A percentile compares a stretch with the other conserved stretches of the same genome.
Conservation (phyloP, 1,140 invertebrate species). For the Dufourea novaeangliae region DNA sequence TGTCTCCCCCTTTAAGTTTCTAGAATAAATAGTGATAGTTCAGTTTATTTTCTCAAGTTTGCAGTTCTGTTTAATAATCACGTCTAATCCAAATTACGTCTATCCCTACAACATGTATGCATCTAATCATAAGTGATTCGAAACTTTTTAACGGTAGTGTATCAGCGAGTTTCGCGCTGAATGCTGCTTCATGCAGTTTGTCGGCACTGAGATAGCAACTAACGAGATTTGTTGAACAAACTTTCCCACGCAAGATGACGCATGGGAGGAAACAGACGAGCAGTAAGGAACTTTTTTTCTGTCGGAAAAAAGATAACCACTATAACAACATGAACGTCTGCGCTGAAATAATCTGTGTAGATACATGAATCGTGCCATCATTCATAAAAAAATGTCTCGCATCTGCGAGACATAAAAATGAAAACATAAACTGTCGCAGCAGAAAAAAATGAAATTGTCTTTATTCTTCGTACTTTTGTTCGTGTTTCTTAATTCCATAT, state of each 20-base stretch:
- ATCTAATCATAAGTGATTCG: too few relatives aligned
- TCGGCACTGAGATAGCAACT: slow-evolving; percentile 20
- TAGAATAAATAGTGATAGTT: too few relatives aligned
- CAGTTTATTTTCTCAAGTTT: too few relatives aligned
- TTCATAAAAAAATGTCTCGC: slow-evolving; percentile 31
- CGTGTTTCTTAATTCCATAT: too few relatives aligned
- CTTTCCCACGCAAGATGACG: slow-evolving; percentile 60
- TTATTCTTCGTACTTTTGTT: too few relatives aligned
- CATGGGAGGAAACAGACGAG: slow-evolving; percentile 44
- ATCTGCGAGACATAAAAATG: background rate
- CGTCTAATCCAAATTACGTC: too few relatives aligned
- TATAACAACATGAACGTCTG: slow-evolving; percentile 34
- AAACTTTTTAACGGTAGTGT: too few relatives aligned
- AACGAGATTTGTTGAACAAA: slow-evolving; percentile 49
- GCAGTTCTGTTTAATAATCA: too few relatives aligned
- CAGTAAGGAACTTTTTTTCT: slow-evolving; percentile 45
- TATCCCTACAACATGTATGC: too few relatives aligned
- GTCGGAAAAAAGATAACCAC: slow-evolving; percentile 38
- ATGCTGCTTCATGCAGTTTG: background rate
- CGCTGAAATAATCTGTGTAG: slow-evolving; percentile 30
- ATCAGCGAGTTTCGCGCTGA: background rate
- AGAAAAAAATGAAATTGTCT: too few relatives aligned
- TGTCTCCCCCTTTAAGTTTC: too few relatives aligned
- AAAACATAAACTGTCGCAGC: background rate
- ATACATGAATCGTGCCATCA: slow-evolving; percentile 18